A percentile compares a stretch with the other conserved stretches of the same genome.
These are phyloP conservation scores for Sebastiscus tertius DNA, from an alignment of 2,797 vertebrate genomes.

Conservation along the genomic window DNA sequence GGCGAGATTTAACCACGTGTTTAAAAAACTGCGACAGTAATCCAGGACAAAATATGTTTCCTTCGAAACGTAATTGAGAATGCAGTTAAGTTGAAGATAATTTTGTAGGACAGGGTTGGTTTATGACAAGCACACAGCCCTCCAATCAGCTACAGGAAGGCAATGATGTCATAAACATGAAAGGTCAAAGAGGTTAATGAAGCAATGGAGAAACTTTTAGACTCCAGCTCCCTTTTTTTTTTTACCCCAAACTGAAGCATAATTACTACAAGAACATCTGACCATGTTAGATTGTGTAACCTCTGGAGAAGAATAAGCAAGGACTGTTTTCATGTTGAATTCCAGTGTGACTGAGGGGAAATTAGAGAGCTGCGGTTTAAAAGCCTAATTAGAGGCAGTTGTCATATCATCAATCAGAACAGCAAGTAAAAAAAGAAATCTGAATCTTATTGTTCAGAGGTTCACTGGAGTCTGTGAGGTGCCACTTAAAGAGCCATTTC, in stretches of 20 bases:
- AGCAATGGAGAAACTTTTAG: not conserved
- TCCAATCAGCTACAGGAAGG: conserved; percentile 18
- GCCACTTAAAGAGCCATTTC: not conserved
- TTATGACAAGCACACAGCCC: not conserved
- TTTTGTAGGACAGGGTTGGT: not conserved
- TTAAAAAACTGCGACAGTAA: no score
- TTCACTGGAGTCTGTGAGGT: not conserved
- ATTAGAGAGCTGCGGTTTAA: conserved; percentile 18
- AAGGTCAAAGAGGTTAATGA: conserved; percentile 12
- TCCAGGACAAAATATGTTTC: no score
- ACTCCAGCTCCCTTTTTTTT: not conserved
- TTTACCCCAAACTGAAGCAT: not conserved
- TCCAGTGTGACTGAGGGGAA: conserved; percentile 8
- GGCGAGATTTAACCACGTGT: no score
- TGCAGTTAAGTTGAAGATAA: no score
- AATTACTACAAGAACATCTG: not conserved
- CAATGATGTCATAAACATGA: conserved; percentile 1
- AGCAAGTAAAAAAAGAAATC: conserved; percentile 3
- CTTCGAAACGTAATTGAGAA: no score
- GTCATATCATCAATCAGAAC: conserved; percentile 34
- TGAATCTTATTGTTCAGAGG: not conserved
- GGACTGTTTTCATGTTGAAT: not conserved
- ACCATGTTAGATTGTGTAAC: not conserved
- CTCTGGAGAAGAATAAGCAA: not conserved
- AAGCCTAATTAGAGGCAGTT: conserved; percentile 26